phyloP scores from a whole-genome alignment of 1,140 invertebrate genomes.

The Zaprionus nigranus region DNA sequence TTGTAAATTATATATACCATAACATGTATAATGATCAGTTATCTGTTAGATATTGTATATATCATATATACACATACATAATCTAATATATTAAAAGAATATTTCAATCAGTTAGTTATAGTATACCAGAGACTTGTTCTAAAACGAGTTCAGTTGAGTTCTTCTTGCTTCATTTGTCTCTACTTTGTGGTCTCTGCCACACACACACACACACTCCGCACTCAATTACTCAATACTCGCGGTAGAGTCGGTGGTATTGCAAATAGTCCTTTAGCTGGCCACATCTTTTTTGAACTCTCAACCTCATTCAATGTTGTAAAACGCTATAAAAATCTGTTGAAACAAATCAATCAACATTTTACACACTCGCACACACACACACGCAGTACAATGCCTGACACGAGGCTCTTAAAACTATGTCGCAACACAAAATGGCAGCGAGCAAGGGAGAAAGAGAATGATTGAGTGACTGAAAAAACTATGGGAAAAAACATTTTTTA shows the following conservation, averaged over 20 bases:
- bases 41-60: too few species aligned
- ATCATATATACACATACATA: too few species aligned
- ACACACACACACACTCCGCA: not conserved
- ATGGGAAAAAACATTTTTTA: slow-evolving; percentile 38
- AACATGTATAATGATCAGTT: too few species aligned
- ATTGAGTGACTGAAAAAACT: slow-evolving; percentile 9
- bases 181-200: not conserved
- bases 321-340: slow-evolving; percentile 14
- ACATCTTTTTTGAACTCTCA: not conserved
- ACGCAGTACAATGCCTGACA: not conserved
- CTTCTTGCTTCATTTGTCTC: not conserved
- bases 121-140: too few species aligned
- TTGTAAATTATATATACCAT: too few species aligned
- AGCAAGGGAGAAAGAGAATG: not conserved
- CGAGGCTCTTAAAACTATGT: slow-evolving; percentile 26
- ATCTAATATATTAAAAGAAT: too few species aligned
- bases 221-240: not conserved
- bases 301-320: not conserved
- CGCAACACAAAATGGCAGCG: slow-evolving; percentile 7
- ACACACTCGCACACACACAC: slow-evolving; percentile 7
- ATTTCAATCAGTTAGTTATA: too few species aligned
- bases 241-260: too few species aligned
- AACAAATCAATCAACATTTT: slow-evolving; percentile 26
- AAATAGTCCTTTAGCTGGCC: not conserved
- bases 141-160: too few species aligned